These are phyloP conservation scores for Pegea sp. DNA, from an alignment of 23 tunicate species.

Conservation along the genomic window DNA sequence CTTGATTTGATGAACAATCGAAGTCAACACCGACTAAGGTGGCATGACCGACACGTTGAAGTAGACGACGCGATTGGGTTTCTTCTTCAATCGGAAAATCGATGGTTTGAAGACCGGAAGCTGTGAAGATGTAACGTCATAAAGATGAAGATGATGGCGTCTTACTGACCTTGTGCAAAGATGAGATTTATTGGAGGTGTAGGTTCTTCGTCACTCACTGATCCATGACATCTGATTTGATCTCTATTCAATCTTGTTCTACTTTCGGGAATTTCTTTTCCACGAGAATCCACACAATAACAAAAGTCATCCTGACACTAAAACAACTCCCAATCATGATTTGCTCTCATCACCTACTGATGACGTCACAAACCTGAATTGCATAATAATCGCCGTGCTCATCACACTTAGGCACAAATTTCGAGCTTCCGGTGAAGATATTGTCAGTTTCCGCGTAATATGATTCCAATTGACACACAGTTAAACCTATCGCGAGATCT, in stretches of 20 bases:
- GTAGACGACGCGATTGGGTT: conserved; percentile 17
- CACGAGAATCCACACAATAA: conserved; percentile 49
- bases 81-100: conserved; percentile 23
- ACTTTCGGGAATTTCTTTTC: conserved; percentile 30
- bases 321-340: too few relatives aligned
- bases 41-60: conserved; percentile 24
- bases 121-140: too few relatives aligned
- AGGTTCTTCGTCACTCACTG: too few relatives aligned
- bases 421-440: conserved; percentile 17
- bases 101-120: conserved; percentile 17
- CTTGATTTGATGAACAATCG: conserved; percentile 24
- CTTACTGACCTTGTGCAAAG: conserved; percentile 20
- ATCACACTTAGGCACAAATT: conserved; percentile 38
- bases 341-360: too few relatives aligned
- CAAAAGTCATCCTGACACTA: too few relatives aligned
- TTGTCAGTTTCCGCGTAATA: conserved; percentile 68
- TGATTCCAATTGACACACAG: conserved; percentile 33
- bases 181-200: not conserved
- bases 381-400: conserved; percentile 35
- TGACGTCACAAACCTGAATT: conserved; percentile 54
- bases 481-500: conserved; percentile 19
- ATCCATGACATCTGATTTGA: too few relatives aligned
- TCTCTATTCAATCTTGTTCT: too few relatives aligned
- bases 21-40: conserved; percentile 34
- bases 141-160: not conserved